Evolutionary conservation across 92 coral and sea anemone species (phyloP), one percentile per base, ranked within the genome.

Genomic region (Epizoanthus ramosus): DNA sequence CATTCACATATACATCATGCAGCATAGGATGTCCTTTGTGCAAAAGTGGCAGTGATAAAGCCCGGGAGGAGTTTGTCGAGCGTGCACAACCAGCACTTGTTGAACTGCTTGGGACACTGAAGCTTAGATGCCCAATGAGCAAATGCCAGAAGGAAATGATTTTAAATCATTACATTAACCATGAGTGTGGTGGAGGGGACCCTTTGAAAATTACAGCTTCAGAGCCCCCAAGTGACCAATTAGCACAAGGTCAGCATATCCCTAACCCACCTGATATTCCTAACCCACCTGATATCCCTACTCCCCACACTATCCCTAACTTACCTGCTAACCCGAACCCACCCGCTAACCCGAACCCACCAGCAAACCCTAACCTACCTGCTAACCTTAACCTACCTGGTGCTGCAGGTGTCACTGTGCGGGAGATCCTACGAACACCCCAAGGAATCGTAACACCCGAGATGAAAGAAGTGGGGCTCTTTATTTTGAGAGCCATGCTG

Each of bases 11-110:
- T 28, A 18, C 37, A 1, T 41, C 43, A 17, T 85, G 88, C 50
- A 57, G 88, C 19, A 17, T 67, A 53, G 53, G 17, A 6, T 85
- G 88, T 24, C 84, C 84, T 13, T 15, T 39, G 13, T 74, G 79
- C 16, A 63, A 23, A 13, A 63, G 35, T 1, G 68, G 35, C 35
- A 23, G 4, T 47, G 53, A 47, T 47, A 7, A 47, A 8, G 8
- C 53, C 53, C 53, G 9, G 13, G 9, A 4, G 14, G 53, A 47
- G 2, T 47, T 47, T 47, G 64, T 58, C 6, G 64, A 58, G 23
- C 64, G 21, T 58, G 64, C 23, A 1, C 64, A 15, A 14, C 64
- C 64, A 58, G 64, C 14, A 4, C 6, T 58, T 0, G 6, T 58
- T 58, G 64, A 58, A 21, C 19, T 58, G 23, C 15, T 58, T 4